A percentile compares a stretch with the other conserved stretches of the same genome.
These are phyloP conservation scores for human DNA, from an alignment of 2,113 vertebrate genomes.

Conservation along the genomic window DNA sequence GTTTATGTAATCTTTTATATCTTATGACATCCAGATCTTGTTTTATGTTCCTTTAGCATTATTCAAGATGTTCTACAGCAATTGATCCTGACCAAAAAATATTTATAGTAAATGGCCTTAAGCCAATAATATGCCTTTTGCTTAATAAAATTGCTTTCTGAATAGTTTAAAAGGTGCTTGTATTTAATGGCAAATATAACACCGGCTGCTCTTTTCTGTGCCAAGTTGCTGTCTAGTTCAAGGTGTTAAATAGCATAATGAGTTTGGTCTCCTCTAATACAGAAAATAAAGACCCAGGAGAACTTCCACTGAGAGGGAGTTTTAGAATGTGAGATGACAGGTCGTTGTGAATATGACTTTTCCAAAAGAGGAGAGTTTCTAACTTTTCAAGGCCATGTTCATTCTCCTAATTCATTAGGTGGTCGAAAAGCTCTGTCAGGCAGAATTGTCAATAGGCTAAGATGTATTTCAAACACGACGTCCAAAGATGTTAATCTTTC, in stretches of 20 bases:
- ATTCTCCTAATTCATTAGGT: slow-evolving; percentile 49
- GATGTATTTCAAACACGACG: not conserved
- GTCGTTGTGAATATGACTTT: slow-evolving; percentile 36
- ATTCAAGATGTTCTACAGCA: slow-evolving; percentile 79
- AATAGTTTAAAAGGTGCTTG: slow-evolving; percentile 81
- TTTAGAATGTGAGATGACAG: slow-evolving; percentile 67
- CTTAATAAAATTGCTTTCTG: slow-evolving; percentile 81
- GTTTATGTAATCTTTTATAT: slow-evolving; percentile 70
- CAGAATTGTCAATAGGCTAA: not conserved
- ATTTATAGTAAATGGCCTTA: slow-evolving; percentile 82
- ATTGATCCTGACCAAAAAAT: slow-evolving; percentile 82
- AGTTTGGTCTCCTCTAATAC: slow-evolving; percentile 74
- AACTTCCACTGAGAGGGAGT: slow-evolving; percentile 42
- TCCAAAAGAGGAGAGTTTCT: slow-evolving; percentile 38
- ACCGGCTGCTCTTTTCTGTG: slow-evolving; percentile 63
- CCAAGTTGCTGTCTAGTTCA: slow-evolving; percentile 84
- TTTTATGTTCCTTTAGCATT: slow-evolving; percentile 77
- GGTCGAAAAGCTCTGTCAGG: slow-evolving; percentile 32
- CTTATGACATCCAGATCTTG: slow-evolving; percentile 73
- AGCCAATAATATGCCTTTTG: slow-evolving; percentile 81
- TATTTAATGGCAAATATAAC: slow-evolving; percentile 78
- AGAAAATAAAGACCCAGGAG: slow-evolving; percentile 74
- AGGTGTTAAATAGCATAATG: slow-evolving; percentile 82
- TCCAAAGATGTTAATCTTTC: slow-evolving; percentile 11
- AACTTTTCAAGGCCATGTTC: slow-evolving; percentile 42